phyloP scores from a whole-genome alignment of 2,888 invertebrate species.

The Cosmorhoe ocellata region DNA sequence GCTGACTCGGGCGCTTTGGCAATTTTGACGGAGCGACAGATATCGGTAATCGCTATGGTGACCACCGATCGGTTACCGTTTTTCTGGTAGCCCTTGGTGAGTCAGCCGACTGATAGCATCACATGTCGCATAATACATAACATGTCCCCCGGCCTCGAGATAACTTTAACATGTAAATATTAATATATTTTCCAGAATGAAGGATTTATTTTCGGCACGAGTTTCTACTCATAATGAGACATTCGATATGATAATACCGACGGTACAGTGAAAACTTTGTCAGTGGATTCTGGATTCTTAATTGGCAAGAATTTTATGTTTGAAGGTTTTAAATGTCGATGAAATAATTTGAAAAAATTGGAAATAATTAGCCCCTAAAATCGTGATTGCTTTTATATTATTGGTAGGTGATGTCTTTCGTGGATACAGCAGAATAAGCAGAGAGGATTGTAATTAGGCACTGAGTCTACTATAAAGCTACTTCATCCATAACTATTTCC shows the following conservation, averaged over 20 bases:
- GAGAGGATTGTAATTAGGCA: too few relatives aligned
- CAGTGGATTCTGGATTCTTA: constrained; percentile 4
- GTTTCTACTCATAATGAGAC: constrained; percentile 20
- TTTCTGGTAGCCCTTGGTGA: constrained; percentile 49
- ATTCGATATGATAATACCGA: constrained; percentile 14
- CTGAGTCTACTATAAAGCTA: too few relatives aligned
- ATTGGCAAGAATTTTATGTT: constrained; percentile 4
- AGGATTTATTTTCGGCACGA: constrained; percentile 24
- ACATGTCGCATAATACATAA: constrained; percentile 34
- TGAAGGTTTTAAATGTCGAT: not conserved
- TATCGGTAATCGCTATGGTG: constrained; percentile 71
- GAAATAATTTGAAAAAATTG: too few relatives aligned
- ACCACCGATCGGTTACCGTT: constrained; percentile 54
- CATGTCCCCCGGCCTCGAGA: constrained; percentile 26
- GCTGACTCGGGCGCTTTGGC: constrained; percentile 67
- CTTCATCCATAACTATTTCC: too few relatives aligned
- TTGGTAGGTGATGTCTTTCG: too few relatives aligned
- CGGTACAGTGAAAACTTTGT: constrained; percentile 3
- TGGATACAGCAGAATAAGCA: too few relatives aligned
- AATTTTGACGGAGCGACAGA: constrained; percentile 76
- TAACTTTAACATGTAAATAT: constrained; percentile 44
- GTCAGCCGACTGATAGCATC: constrained; percentile 57
- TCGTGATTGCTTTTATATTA: too few relatives aligned
- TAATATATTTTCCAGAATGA: constrained; percentile 24
- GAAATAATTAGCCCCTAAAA: too few relatives aligned